phyloP scores from a whole-genome alignment of 2,113 vertebrate genomes.

The Amia ocellicauda region DNA sequence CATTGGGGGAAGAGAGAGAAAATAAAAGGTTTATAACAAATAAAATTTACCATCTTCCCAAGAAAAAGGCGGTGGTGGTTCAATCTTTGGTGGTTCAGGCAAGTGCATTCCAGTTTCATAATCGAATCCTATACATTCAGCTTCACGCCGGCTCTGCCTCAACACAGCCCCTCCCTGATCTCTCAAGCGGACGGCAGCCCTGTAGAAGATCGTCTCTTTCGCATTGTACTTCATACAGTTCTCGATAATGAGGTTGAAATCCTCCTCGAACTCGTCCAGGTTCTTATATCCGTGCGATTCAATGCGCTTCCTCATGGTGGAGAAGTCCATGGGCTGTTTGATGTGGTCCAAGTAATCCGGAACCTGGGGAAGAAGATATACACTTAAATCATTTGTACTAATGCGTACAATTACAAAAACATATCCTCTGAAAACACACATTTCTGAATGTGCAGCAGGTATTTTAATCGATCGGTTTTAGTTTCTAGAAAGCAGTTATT shows the following conservation, averaged over 20 bases:
- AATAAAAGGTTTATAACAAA: not conserved
- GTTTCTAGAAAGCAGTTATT: too few species aligned
- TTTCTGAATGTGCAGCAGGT: too few species aligned
- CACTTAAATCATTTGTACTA: conserved; percentile 17
- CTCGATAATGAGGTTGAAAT: conserved; percentile 89
- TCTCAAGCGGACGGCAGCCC: conserved; percentile 83
- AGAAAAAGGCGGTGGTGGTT: conserved; percentile 74
- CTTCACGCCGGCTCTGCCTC: conserved; percentile 81
- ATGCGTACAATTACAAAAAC: too few species aligned
- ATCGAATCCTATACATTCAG: conserved; percentile 84
- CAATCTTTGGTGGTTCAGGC: conserved; percentile 74
- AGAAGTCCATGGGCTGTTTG: conserved; percentile 93
- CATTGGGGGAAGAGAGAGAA: too few species aligned
- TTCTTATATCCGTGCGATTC: conserved; percentile 83
- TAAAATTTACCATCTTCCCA: conserved; percentile 89
- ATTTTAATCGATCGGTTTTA: too few species aligned
- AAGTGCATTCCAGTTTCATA: conserved; percentile 86
- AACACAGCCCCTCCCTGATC: conserved; percentile 91
- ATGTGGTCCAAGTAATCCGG: conserved; percentile 96
- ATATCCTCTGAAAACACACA: too few species aligned
- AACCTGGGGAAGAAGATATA: conserved; percentile 64
- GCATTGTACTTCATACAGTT: conserved; percentile 98
- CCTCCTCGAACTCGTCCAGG: conserved; percentile 83
- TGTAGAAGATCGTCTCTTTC: conserved; percentile 94
- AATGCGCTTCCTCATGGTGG: conserved; percentile 84